These are phyloP conservation scores for Pyralis farinalis DNA, from an alignment of 2,888 invertebrate species.

Conservation along the genomic window DNA sequence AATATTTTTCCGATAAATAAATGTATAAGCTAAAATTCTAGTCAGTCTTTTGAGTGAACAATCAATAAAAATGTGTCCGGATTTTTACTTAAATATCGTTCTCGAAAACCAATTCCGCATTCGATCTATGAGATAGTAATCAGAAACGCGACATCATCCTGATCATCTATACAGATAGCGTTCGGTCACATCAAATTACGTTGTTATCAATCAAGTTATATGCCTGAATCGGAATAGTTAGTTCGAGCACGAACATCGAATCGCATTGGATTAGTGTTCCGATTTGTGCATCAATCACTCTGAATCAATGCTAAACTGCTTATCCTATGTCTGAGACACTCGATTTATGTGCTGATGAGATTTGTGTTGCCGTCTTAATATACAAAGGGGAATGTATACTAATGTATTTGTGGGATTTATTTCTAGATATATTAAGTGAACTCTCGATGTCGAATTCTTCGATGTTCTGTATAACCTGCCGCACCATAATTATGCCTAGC, in stretches of 20 bases:
- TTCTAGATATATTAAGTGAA: no score
- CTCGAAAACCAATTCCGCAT: not conserved
- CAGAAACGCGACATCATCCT: not conserved
- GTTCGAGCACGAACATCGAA: constrained; percentile 30
- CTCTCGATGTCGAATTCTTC: no score
- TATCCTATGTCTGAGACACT: constrained; percentile 29
- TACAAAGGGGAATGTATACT: no score
- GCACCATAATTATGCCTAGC: no score
- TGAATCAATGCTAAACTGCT: constrained; percentile 47
- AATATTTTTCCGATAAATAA: no score
- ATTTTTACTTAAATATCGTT: no score
- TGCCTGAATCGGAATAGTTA: constrained; percentile 23
- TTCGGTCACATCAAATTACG: constrained; percentile 21
- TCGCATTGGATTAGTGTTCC: constrained; percentile 44
- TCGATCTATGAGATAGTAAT: not conserved
- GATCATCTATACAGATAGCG: not conserved
- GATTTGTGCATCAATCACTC: constrained; percentile 51
- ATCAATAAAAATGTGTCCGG: no score
- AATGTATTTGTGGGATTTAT: no score
- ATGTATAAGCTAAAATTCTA: no score
- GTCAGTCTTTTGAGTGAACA: no score
- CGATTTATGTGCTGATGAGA: constrained; percentile 5
- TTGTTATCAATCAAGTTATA: constrained; percentile 38
- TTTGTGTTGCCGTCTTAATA: constrained; percentile 1
- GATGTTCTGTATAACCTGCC: no score